These are phyloP conservation scores for Brachypalpus laphriformis DNA, from an alignment of 2,888 invertebrate species.

Conservation along the genomic window DNA sequence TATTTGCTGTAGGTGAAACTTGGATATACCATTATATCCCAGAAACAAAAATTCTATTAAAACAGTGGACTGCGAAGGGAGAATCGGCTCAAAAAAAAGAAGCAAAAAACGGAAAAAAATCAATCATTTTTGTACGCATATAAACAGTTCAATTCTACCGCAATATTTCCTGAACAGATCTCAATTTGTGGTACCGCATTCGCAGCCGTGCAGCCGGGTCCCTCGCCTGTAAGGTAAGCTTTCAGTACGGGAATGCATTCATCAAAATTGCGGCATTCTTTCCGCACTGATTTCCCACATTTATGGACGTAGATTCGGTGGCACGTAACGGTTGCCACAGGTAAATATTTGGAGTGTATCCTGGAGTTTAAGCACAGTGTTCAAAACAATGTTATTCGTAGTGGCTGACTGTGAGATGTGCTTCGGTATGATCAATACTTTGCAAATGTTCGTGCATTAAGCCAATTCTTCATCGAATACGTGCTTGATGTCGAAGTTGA, in stretches of 20 bases:
- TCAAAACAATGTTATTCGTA: slow-evolving; percentile 89
- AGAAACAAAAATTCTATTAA: too few species aligned
- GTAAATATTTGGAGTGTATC: slow-evolving; percentile 89
- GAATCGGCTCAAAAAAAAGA: too few species aligned
- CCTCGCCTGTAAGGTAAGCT: slow-evolving; percentile 83
- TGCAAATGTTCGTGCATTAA: slow-evolving; percentile 88
- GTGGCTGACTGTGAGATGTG: slow-evolving; percentile 94
- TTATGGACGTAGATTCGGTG: slow-evolving; percentile 93
- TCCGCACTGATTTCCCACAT: slow-evolving; percentile 84
- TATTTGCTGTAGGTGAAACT: too few species aligned
- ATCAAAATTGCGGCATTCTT: slow-evolving; percentile 80
- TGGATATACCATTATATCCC: too few species aligned
- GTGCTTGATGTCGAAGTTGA: slow-evolving; percentile 91
- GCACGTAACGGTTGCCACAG: slow-evolving; percentile 92
- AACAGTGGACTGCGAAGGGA: too few species aligned
- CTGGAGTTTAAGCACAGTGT: slow-evolving; percentile 86
- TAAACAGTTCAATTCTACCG: slow-evolving; percentile 87
- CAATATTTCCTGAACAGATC: slow-evolving; percentile 89
- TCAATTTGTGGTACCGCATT: slow-evolving; percentile 77
- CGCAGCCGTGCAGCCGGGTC: slow-evolving; percentile 56
- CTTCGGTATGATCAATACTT: slow-evolving; percentile 91
- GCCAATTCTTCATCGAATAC: slow-evolving; percentile 91
- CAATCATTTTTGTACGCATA: too few species aligned
- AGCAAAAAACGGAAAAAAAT: too few species aligned
- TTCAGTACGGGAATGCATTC: slow-evolving; percentile 91